Evolutionary conservation across 2,888 invertebrate species (phyloP).

Genomic region (Lapara coniferarum): DNA sequence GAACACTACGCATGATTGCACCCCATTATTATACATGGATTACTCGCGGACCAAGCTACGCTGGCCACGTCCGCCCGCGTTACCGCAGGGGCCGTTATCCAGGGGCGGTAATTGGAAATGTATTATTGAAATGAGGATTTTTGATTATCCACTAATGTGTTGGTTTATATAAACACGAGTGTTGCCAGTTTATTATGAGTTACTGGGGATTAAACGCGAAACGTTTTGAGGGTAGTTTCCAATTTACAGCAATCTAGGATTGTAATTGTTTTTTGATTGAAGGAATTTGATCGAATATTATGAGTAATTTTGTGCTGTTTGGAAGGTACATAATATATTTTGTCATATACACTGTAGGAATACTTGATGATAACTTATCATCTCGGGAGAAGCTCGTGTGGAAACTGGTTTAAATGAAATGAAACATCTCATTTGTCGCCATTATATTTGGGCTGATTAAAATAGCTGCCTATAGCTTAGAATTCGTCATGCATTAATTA

Average conservation of each 20-base stretch:
- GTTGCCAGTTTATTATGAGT: constrained; percentile 24
- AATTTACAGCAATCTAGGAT: constrained; percentile 5
- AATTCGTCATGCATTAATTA: no score
- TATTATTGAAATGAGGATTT: constrained; percentile 41
- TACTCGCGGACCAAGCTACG: neutral
- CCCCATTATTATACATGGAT: neutral
- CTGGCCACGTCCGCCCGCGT: constrained; percentile 24
- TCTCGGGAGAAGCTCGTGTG: no score
- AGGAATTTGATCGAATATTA: no score
- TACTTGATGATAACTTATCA: no score
- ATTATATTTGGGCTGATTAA: no score
- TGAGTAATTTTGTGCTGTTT: no score
- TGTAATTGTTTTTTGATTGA: neutral
- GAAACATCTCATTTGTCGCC: no score
- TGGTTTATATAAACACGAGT: constrained; percentile 31
- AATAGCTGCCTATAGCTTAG: no score
- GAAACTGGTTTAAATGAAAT: no score
- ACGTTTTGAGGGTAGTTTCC: constrained; percentile 19
- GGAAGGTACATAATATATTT: no score
- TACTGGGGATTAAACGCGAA: constrained; percentile 8
- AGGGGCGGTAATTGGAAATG: constrained; percentile 42
- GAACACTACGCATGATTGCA: neutral
- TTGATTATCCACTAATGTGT: constrained; percentile 37
- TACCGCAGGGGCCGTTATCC: constrained; percentile 36
- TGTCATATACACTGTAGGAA: no score